Evolutionary conservation across 2,113 vertebrate species (phyloP), one percentile per base, ranked within the genome.

Genomic region (Ardeotis arabs): DNA sequence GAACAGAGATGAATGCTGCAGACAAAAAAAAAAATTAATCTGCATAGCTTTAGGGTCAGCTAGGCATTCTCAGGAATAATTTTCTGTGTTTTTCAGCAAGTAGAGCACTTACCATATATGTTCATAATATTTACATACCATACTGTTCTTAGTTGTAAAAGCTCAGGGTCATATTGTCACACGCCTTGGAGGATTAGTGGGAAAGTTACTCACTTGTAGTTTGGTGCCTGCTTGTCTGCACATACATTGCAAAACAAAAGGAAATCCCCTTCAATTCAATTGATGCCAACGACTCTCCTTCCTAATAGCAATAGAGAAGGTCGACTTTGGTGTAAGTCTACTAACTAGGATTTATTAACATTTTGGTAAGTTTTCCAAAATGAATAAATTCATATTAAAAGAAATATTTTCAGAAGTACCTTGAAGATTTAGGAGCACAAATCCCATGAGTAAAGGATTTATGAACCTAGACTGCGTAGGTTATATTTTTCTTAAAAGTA

Each of bases 141-240:
- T 94, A 81, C 85, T 75, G 74, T 58, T 94, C 93, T 96, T 93
- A 96, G 87, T 85, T 93, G 95, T 96, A 94, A 94, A 90, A 96
- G 85, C 92, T 90, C 44, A 83, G 75, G 96, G 94, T 96, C 96
- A 93, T 94, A 91, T 96, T 96, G 96, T 97, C 96, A 94, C 90
- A 94, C 11, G 83, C 90, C 76, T 96, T 89, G 90, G 90, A 96
- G 96, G 96, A 95, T 96, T 96, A 93, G 90, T 93, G 95, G 95
- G 83, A 97, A 96, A 94, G 95, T 96, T 96, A 92, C 92, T 95
- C 96, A 93, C 96, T 96, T 94, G 90, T 90, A 97, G 96, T 72
- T 92, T 95, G 96, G 96, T 96, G 95, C 96, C 96, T 97, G 92
- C 93, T 97, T 96, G 96, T 97, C 95, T 97, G 95, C 93, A 83